Base-by-base conservation (phyloP, 2,797 vertebrate species). In the Sebastes itinus region DNA sequence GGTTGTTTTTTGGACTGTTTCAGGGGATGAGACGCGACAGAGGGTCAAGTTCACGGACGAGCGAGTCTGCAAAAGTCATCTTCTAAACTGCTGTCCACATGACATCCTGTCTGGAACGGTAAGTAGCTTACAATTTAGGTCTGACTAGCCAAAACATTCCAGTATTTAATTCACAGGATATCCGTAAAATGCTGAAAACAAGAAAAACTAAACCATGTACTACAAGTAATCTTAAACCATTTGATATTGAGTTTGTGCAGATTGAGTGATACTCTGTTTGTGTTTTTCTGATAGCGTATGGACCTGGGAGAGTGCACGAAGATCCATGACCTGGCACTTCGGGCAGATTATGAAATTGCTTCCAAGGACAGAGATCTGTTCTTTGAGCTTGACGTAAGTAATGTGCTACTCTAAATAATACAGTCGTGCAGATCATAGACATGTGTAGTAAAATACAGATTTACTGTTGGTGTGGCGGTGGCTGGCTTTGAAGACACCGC, bases 31-130 rank as follows among this genome's bases (percentile, higher is more conserved):
- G 95, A 99, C 98, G 86, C 97, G 98, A 76, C 99, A 99, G 96
- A 97, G 98, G 95, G 98, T 99, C 92, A 99, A 99, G 96, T 99
- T 98, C 89, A 97, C 96, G 58, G 99, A 99, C 18, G 99, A 99
- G 72, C 96, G 98, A 27, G 99, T 99, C 94, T 99, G 99, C 97
- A 99, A 99, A 96, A 99, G 98, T 94, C 99, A 99, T 89, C 98
- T 99, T 20, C 97, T 99, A 92, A 97, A 99, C 94, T 99, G 99
- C 97, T 99, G 99, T 93, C 99, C 99, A 9, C 98, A 99, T 77
- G 99, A 99, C 94, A 99, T 99, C 91, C 96, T 99, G 85, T 98
- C 98, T 56, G 99, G 99, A 96, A 99, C 98, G 80, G 99, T 99
- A 94, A 96, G 97, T 96, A 1, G 8, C 5, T 5, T 9, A 4